Evolutionary conservation across 1,140 invertebrate species (phyloP), one percentile per base, ranked within the genome.

Genomic region (Conus betulinus): DNA sequence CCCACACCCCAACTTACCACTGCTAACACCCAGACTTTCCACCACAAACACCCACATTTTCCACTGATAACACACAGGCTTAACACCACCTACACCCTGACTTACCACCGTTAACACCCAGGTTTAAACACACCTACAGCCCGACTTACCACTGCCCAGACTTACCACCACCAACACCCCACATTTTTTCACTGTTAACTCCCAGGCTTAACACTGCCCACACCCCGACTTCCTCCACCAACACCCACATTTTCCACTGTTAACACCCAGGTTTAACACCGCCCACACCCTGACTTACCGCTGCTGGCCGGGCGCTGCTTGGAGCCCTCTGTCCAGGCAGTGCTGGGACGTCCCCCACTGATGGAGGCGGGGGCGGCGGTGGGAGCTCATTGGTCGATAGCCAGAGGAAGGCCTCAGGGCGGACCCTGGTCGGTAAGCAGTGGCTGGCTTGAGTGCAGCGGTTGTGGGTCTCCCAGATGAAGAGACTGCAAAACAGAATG

Each of bases 341-440:
- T 90, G 57, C 88, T 84, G 53, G 92, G 91, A 53, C 92, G 88
- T 11, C 88, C 89, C 39, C 81, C 88, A 20, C 90, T 91, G 76
- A 90, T 91, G 52, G 93, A 90, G 53, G 92, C 87, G 39, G 53
- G 91, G 91, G 67, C 91, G 82, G 17, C 76, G 74, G 55, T 90
- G 79, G 10, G 91, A 90, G 53, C 92, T 92, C 5, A 90, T 51
- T 20, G 93, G 93, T 86, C 93, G 88, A 84, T 93, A 94, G 23
- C 92, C 94, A 84, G 94, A 93, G 13, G 91, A 91, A 15, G 93
- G 94, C 17, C 93, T 76, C 13, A 95, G 88, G 71, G 93, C 92
- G 74, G 94, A 93, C 15, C 93, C 94, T 52, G 94, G 94, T 84
- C 93, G 88, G 87, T 93, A 95, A 8, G 92, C 89, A 67, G 93